Conservation (phyloP, 2,797 vertebrate species). For the Falco columbarius region DNA sequence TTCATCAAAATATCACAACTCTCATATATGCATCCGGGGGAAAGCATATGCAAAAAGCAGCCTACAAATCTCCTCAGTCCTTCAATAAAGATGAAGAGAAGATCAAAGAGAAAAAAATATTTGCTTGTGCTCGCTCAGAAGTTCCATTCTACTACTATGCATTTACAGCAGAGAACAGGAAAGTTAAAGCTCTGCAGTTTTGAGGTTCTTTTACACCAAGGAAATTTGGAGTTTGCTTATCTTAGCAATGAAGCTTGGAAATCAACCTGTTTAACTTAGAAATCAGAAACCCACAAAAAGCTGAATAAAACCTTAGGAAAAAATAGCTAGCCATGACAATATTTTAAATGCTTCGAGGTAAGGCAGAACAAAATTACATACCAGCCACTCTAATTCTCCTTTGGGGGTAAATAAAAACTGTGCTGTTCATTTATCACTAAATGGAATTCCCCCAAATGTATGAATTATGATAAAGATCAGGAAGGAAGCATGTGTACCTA, state of each 20-base stretch:
- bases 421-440: neutral
- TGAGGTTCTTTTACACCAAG: neutral
- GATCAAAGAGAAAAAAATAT: neutral
- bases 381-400: neutral
- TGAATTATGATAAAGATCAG: neutral
- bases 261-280: neutral
- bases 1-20: neutral
- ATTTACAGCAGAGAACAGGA: neutral
- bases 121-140: neutral
- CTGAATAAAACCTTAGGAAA: neutral
- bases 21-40: neutral
- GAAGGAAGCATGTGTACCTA: neutral
- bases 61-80: neutral
- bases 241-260: neutral
- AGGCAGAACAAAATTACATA: neutral
- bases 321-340: neutral
- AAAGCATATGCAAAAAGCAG: slow-evolving; percentile 43
- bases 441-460: neutral
- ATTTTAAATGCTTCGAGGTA: neutral
- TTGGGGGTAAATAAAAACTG: neutral
- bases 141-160: neutral
- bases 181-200: neutral
- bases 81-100: neutral
- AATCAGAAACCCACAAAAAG: neutral
- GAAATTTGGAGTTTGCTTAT: slow-evolving; percentile 4